phyloP scores from a whole-genome alignment of 2,797 vertebrate genomes.

The Lacerta bilineata region DNA sequence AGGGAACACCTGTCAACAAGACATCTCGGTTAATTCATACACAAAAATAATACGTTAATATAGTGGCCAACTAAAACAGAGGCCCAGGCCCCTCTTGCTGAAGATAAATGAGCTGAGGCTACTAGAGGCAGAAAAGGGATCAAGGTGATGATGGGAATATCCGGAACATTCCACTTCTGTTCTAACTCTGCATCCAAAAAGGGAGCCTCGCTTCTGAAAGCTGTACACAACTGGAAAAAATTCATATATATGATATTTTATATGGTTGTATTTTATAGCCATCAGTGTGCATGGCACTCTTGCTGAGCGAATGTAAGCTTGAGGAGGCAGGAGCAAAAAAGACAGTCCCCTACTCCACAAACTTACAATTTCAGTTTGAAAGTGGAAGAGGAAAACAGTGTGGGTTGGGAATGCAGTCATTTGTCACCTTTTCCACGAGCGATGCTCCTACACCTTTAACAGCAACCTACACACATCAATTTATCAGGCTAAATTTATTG shows the following conservation, averaged over 20 bases:
- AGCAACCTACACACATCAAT: neutral
- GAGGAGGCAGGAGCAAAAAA: too few relatives aligned
- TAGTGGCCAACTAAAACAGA: neutral
- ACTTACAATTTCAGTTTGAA: neutral
- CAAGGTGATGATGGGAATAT: neutral
- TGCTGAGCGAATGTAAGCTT: neutral
- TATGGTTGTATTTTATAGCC: neutral
- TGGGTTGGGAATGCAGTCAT: neutral
- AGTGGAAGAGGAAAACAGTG: neutral
- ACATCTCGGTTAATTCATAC: accelerated
- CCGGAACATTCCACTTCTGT: accelerated
- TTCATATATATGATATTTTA: neutral
- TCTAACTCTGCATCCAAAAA: accelerated
- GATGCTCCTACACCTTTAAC: neutral
- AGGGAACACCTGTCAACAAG: slow-evolving; percentile 50
- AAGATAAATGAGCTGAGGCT: slow-evolving; percentile 22
- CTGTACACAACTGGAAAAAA: neutral
- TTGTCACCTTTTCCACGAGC: neutral
- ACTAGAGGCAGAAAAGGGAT: neutral
- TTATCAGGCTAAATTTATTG: neutral
- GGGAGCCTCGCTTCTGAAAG: neutral
- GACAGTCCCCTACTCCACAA: neutral
- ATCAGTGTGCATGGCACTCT: neutral
- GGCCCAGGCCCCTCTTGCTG: neutral
- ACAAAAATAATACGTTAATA: accelerated